These are phyloP conservation scores for Alethe diademata DNA, from an alignment of 2,113 vertebrate genomes.

Conservation along the genomic window DNA sequence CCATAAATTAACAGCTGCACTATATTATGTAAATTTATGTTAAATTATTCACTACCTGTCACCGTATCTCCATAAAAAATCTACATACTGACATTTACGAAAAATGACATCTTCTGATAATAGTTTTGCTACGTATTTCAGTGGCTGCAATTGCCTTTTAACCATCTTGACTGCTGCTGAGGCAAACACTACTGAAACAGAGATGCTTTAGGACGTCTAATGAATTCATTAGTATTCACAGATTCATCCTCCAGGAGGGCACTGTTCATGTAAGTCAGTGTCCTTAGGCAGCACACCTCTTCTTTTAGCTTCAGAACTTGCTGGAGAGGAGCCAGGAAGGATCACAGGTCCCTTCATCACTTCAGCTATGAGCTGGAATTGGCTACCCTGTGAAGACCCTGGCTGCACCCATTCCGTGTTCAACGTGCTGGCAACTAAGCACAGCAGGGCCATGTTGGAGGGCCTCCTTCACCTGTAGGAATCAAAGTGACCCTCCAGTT, in stretches of 20 bases:
- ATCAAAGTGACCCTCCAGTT: background rate
- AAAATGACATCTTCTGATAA: conserved; percentile 75
- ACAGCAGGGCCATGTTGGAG: background rate
- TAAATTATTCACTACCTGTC: conserved; percentile 78
- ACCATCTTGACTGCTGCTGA: conserved; percentile 54
- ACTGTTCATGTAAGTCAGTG: background rate
- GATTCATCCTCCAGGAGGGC: conserved; percentile 23
- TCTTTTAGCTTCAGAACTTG: background rate
- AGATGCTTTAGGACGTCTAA: conserved; percentile 38
- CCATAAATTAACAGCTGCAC: conserved; percentile 78
- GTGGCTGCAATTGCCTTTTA: conserved; percentile 49
- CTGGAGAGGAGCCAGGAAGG: conserved; percentile 7
- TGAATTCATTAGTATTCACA: conserved; percentile 54
- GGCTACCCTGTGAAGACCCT: background rate
- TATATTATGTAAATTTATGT: conserved; percentile 81
- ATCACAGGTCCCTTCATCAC: background rate
- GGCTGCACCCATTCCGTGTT: background rate
- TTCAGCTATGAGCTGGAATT: background rate
- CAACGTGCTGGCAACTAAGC: background rate
- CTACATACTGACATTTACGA: conserved; percentile 73
- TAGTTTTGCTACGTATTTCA: conserved; percentile 58
- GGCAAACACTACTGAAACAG: conserved; percentile 50
- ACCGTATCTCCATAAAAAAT: conserved; percentile 74
- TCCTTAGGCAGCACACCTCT: background rate
- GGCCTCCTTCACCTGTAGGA: background rate